Evolutionary conservation across 1,140 invertebrate species (phyloP).

Genomic region (Meloidogyne hapla): DNA sequence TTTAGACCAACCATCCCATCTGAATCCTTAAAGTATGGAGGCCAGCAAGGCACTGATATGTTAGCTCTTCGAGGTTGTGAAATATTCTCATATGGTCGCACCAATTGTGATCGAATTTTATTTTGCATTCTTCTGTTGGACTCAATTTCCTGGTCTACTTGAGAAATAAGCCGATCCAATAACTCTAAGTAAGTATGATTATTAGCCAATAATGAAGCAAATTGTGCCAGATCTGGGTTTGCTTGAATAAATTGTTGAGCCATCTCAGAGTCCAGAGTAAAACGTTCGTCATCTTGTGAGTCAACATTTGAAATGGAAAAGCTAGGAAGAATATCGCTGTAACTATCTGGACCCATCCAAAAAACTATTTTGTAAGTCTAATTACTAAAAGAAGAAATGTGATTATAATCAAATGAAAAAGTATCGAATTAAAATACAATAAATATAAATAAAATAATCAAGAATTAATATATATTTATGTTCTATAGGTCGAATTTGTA

Average conservation of each 20-base stretch:
- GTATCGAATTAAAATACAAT: background rate
- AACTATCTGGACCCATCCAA: background rate
- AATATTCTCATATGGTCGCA: background rate
- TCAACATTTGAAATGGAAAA: conserved; percentile 9
- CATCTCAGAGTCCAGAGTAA: conserved; percentile 15
- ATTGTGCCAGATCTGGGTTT: conserved; percentile 12
- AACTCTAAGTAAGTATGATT: conserved; percentile 34
- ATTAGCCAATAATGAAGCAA: conserved; percentile 12
- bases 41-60: conserved; percentile 8
- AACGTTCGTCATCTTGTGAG: background rate
- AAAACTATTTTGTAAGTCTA: background rate
- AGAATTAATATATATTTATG: background rate
- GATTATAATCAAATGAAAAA: background rate
- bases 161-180: conserved; percentile 29
- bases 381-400: background rate
- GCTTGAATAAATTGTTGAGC: conserved; percentile 12
- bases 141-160: conserved; percentile 31
- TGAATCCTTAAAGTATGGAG: conserved; percentile 41
- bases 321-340: conserved; percentile 14
- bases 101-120: background rate
- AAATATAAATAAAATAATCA: background rate
- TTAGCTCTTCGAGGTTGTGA: background rate
- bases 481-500: background rate
- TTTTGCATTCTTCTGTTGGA: conserved; percentile 21
- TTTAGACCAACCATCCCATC: conserved; percentile 34